Base-by-base conservation (phyloP, 2,888 invertebrate genomes). In the Lasius fuliginosus region DNA sequence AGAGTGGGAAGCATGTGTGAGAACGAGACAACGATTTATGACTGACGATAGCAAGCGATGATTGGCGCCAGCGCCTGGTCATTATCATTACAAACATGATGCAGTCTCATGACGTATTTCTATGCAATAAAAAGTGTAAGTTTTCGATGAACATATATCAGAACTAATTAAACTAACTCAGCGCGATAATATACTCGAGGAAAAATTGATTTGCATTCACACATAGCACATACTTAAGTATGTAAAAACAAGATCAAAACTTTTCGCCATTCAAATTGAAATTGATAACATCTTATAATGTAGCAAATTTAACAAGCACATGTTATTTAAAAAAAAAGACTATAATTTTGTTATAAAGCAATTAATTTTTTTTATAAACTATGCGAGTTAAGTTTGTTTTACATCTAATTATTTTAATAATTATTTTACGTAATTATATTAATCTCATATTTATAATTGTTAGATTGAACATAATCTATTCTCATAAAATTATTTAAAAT, bases 11-110 rank as follows among this genome's bases (percentile, higher is more conserved):
- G n/a, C 40, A 58, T 49, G 18, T 49, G 49, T 49, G 77, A 82
- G 85, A 69, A 75, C 69, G 85, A 87, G 82, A 86, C 40, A 77
- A 85, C 67, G 82, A 90, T 77, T 83, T 81, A 85, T 33, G 84
- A 67, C 8, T 8, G 49, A 12, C 79, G 87, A 84, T 90, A 90
- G 58, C 68, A n/a, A 65, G 68, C 76, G 86, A 87, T 88, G 86
- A 90, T 90, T 85, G 86, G 88, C 85, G 86, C 84, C 73, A 87
- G 88, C 86, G 87, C 85, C 85, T 75, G 75, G 81, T 85, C 77
- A 88, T 88, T 83, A 87, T 87, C 90, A 82, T 88, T 87, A 86
- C 42, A 40, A 74, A 62, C 62, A 56, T 36, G 62, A 23, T 58
- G 36, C 69, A 77, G 62, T 82, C 69, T 68, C 53, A 62, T 62